Evolutionary conservation across 2,797 vertebrate genomes (phyloP).

Genomic region (Chaunax sp.): DNA sequence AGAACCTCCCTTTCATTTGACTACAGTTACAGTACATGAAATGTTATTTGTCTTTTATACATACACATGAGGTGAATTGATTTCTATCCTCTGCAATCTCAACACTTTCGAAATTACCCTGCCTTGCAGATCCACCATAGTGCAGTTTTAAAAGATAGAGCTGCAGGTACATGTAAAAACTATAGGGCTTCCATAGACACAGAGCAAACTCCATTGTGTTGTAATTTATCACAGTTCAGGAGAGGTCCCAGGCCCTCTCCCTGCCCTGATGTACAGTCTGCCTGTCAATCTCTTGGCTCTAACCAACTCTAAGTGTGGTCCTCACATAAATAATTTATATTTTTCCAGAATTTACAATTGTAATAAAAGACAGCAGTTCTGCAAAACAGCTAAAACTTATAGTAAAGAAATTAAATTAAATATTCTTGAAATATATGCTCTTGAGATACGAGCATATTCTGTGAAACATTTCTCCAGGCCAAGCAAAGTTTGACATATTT

Average conservation of each 20-base stretch:
- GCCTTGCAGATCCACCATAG: constrained; percentile 8
- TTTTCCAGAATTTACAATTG: constrained; percentile 52
- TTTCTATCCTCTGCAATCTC: too few species aligned
- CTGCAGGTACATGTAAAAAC: constrained; percentile 35
- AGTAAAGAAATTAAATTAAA: constrained; percentile 35
- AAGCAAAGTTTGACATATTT: constrained; percentile 53
- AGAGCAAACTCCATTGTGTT: constrained; percentile 28
- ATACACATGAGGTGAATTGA: too few species aligned
- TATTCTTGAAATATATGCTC: constrained; percentile 38
- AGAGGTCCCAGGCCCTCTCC: constrained; percentile 14
- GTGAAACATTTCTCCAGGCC: constrained; percentile 28
- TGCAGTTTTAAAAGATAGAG: constrained; percentile 20
- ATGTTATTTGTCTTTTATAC: not conserved
- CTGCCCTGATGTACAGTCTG: constrained; percentile 25
- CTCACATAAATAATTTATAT: constrained; percentile 61
- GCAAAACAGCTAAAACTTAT: constrained; percentile 37
- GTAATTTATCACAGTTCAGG: constrained; percentile 29
- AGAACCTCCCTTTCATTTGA: constrained; percentile 4
- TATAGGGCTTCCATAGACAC: constrained; percentile 43
- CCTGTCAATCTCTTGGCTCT: constrained; percentile 51
- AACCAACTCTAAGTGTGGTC: constrained; percentile 46
- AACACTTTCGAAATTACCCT: too few species aligned
- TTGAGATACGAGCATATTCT: constrained; percentile 39
- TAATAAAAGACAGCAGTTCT: constrained; percentile 37
- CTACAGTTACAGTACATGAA: not conserved